Evolutionary conservation across 2,888 invertebrate genomes (phyloP).

Genomic region (Harpalus rubripes): DNA sequence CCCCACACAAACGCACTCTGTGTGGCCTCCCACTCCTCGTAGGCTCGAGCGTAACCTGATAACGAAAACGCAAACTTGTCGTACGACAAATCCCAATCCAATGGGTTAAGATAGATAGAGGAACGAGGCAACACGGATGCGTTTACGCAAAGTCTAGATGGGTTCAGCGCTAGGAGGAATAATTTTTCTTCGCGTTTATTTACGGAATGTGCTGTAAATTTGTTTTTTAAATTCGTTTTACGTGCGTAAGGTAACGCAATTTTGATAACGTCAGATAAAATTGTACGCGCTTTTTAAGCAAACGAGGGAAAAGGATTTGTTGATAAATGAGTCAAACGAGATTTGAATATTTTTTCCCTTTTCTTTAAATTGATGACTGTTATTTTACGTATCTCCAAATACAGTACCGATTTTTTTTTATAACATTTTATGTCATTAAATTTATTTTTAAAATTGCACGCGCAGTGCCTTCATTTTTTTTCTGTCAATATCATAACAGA

Average conservation of each 20-base stretch:
- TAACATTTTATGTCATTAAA: too few relatives aligned
- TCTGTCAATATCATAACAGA: too few relatives aligned
- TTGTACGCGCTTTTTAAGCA: too few relatives aligned
- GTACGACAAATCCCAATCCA: conserved; percentile 23
- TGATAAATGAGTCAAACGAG: too few relatives aligned
- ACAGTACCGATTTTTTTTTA: too few relatives aligned
- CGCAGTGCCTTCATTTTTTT: too few relatives aligned
- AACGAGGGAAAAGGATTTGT: too few relatives aligned
- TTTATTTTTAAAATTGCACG: too few relatives aligned
- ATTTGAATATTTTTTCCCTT: too few relatives aligned
- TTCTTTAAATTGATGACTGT: too few relatives aligned
- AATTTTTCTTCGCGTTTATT: background rate
- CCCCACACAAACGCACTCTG: conserved; percentile 8
- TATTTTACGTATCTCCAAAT: too few relatives aligned
- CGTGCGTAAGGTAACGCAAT: background rate
- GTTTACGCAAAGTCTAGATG: conserved; percentile 15
- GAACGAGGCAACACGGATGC: conserved; percentile 32
- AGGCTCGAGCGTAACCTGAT: background rate
- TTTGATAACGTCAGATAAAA: background rate
- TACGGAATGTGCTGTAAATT: background rate
- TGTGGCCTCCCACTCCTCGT: background rate
- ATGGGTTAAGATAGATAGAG: conserved; percentile 9
- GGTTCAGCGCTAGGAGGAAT: conserved; percentile 18
- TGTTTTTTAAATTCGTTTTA: background rate
- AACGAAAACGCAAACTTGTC: too few relatives aligned